A percentile compares a stretch with the other conserved stretches of the same genome.
These are phyloP conservation scores for pig (Sus scrofa) DNA, from an alignment of 2,113 vertebrate species.

Conservation along the genomic window DNA sequence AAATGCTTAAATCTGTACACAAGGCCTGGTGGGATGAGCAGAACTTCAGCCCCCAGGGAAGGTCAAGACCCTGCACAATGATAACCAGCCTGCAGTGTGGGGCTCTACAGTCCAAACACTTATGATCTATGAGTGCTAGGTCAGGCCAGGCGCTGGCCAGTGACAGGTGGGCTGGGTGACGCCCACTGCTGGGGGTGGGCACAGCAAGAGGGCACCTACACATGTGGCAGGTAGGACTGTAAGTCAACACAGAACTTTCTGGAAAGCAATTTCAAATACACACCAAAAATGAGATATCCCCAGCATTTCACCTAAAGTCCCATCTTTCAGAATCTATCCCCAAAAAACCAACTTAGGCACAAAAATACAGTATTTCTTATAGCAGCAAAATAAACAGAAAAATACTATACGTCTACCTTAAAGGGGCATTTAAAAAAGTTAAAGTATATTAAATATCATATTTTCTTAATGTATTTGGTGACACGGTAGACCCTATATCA, in stretches of 20 bases:
- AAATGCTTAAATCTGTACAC: not conserved
- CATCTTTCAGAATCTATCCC: not conserved
- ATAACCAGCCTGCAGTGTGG: not conserved
- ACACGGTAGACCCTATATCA: not conserved
- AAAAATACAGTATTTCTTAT: conserved; percentile 11
- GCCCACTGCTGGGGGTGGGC: fast-evolving
- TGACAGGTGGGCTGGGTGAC: not conserved
- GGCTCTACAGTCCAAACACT: not conserved
- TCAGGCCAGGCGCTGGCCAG: not conserved
- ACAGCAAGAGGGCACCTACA: not conserved
- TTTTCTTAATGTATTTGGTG: conserved; percentile 2
- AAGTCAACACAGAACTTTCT: not conserved
- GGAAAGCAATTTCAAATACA: not conserved
- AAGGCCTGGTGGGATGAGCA: fast-evolving
- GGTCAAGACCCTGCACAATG: fast-evolving
- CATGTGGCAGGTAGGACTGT: not conserved
- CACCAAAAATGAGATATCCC: not conserved
- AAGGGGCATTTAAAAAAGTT: not conserved
- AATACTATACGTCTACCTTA: not conserved
- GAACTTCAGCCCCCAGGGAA: not conserved
- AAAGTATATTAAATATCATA: not conserved
- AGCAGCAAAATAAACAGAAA: conserved; percentile 9
- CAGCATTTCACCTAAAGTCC: not conserved
- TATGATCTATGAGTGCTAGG: not conserved
- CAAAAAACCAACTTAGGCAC: not conserved